These are phyloP conservation scores for Kuschelorhynchus macadamiae DNA, from an alignment of 2,888 invertebrate genomes.

Conservation along the genomic window DNA sequence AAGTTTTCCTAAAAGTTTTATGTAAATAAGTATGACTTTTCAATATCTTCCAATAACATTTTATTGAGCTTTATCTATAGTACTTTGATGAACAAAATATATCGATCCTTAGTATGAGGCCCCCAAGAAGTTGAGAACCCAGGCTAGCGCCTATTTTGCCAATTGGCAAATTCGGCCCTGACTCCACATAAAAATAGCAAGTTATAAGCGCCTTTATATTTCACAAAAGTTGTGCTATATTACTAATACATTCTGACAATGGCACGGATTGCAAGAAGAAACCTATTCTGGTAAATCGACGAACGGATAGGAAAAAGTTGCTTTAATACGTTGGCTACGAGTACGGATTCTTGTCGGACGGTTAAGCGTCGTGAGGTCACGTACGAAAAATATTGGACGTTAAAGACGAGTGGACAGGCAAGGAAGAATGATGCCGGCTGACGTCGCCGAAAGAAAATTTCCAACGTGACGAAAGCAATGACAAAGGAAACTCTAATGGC, in stretches of 20 bases:
- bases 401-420: slow-evolving; percentile 55
- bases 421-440: slow-evolving; percentile 55
- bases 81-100: too few species aligned
- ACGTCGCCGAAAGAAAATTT: slow-evolving; percentile 40
- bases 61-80: too few species aligned
- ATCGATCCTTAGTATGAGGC: too few species aligned
- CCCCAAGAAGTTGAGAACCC: too few species aligned
- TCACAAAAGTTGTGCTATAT: slow-evolving; percentile 15
- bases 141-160: too few species aligned
- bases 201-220: slow-evolving; percentile 6
- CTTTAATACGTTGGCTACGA: slow-evolving; percentile 37
- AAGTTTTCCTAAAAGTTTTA: too few species aligned
- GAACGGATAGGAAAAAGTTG: slow-evolving; percentile 33
- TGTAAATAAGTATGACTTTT: too few species aligned
- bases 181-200: too few species aligned
- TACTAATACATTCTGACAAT: slow-evolving; percentile 27
- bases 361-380: slow-evolving; percentile 34
- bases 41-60: too few species aligned
- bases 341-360: slow-evolving; percentile 35
- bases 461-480: slow-evolving; percentile 36
- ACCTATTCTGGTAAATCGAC: slow-evolving; percentile 32
- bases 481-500: slow-evolving; percentile 20
- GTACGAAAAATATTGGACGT: slow-evolving; percentile 47
- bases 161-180: too few species aligned
- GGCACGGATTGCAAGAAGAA: slow-evolving; percentile 15